A percentile compares a stretch with the other conserved stretches of the same genome.
Conservation (phyloP, 2,797 vertebrate genomes). For the Coregonus suidteri region DNA sequence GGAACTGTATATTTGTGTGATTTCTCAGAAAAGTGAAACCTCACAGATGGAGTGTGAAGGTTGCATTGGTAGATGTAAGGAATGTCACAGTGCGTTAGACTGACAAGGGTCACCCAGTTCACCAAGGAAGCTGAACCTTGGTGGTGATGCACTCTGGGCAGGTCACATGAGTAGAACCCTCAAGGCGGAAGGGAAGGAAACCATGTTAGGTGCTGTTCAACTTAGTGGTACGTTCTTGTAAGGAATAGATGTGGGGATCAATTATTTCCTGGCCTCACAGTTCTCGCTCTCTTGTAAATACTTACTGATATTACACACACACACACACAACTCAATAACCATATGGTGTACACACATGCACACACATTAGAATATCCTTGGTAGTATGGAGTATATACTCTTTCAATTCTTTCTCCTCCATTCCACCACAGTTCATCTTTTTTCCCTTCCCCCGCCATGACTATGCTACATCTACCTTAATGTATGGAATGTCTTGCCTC, state of each 20-base stretch:
- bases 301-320: neutral
- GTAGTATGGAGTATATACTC: neutral
- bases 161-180: conserved; percentile 34
- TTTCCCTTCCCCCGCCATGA: neutral
- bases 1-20: neutral
- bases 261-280: neutral
- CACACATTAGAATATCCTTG: conserved; percentile 1
- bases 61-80: conserved; percentile 25
- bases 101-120: conserved; percentile 12
- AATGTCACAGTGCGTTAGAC: conserved; percentile 27
- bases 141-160: conserved; percentile 17
- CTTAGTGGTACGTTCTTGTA: neutral
- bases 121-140: conserved; percentile 11
- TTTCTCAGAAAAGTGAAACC: neutral
- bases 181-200: conserved; percentile 8
- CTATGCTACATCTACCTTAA: conserved; percentile 4
- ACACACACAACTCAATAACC: neutral
- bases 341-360: neutral
- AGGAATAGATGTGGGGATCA: neutral
- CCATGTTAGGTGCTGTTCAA: neutral
- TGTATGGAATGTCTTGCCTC: neutral
- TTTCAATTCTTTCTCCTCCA: neutral
- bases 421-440: conserved; percentile 12
- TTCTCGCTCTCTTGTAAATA: neutral
- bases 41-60: neutral